A percentile compares a stretch with the other conserved stretches of the same genome.
These are phyloP conservation scores for Pheucticus melanocephalus DNA, from an alignment of 2,113 vertebrate species.

Conservation along the genomic window DNA sequence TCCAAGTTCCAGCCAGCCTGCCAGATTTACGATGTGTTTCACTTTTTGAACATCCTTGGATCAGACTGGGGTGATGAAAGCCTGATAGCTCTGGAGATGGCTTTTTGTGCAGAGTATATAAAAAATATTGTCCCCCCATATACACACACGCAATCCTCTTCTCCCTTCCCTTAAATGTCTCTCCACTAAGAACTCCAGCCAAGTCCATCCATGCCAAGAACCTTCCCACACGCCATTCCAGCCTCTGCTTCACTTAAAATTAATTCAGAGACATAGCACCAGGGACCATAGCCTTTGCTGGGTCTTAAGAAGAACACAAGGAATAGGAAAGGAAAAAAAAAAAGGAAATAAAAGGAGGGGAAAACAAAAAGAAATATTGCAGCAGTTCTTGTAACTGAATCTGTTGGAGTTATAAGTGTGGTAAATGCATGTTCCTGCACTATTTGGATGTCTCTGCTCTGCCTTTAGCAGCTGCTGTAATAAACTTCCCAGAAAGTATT, in stretches of 20 bases:
- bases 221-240: neutral
- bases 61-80: constrained; percentile 54
- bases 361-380: neutral
- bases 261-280: neutral
- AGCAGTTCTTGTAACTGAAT: constrained; percentile 33
- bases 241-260: constrained; percentile 18
- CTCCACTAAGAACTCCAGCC: neutral
- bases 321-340: neutral
- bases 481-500: constrained; percentile 44
- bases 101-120: neutral
- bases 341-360: accelerated
- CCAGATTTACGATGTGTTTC: constrained; percentile 55
- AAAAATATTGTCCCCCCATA: neutral
- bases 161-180: neutral
- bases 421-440: neutral
- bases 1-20: constrained; percentile 30
- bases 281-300: neutral
- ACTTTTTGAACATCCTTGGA: constrained; percentile 57
- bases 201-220: neutral
- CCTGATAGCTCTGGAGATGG: constrained; percentile 44
- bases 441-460: neutral
- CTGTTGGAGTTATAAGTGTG: neutral
- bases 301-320: neutral
- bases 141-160: neutral
- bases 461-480: constrained; percentile 34